Evolutionary conservation across 2,888 invertebrate species (phyloP).

Genomic region (Cataglyphis livida): DNA sequence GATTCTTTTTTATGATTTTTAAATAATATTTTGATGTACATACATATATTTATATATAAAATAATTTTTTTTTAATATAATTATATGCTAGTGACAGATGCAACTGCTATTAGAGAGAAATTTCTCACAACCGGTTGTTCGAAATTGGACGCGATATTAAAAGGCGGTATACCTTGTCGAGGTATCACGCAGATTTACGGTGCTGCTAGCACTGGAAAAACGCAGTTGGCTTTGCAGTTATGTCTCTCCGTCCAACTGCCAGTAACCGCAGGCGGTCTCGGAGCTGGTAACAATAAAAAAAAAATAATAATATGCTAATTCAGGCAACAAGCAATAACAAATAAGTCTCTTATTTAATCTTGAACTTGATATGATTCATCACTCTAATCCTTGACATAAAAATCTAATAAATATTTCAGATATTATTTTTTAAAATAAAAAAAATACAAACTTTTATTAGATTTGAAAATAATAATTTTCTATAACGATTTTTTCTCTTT

Average conservation of each 20-base stretch:
- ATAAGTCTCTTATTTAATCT: neutral
- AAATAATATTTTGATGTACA: neutral
- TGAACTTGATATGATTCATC: neutral
- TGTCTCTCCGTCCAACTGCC: constrained; percentile 89
- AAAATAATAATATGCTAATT: neutral
- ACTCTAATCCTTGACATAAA: neutral
- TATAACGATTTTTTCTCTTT: neutral
- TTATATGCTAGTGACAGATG: constrained; percentile 48
- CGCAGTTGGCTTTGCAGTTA: constrained; percentile 92
- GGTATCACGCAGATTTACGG: constrained; percentile 93
- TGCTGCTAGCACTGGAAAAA: constrained; percentile 93
- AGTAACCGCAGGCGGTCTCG: constrained; percentile 86
- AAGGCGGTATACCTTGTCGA: constrained; percentile 90
- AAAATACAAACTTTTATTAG: neutral
- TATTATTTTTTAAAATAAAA: neutral
- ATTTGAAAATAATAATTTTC: neutral
- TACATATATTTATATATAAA: neutral
- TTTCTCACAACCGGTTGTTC: constrained; percentile 87
- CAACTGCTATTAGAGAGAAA: constrained; percentile 64
- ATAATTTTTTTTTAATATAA: neutral
- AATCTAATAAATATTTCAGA: neutral
- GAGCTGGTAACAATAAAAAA: constrained; percentile 83
- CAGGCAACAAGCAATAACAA: neutral
- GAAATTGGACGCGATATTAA: constrained; percentile 87
- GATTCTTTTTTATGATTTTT: neutral